Evolutionary conservation across 1,140 invertebrate species (phyloP).

Genomic region (Megalopta genalis): DNA sequence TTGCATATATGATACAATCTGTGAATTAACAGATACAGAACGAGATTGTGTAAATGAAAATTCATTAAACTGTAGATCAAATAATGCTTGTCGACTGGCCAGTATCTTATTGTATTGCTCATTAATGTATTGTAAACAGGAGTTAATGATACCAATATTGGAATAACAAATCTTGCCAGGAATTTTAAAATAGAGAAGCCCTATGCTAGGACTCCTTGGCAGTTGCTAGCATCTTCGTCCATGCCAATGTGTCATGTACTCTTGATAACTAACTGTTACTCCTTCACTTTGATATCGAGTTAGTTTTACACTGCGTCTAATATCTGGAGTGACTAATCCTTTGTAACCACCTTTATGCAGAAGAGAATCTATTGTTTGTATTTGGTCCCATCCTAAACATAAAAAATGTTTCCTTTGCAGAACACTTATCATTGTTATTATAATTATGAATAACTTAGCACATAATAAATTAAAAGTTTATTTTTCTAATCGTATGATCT

Average conservation of each 20-base stretch:
- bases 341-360: constrained; percentile 99
- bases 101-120: constrained; percentile 65
- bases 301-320: constrained; percentile 93
- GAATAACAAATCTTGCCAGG: constrained; percentile 66
- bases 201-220: constrained; percentile 66
- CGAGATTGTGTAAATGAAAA: constrained; percentile 62
- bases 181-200: constrained; percentile 58
- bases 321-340: constrained; percentile 92
- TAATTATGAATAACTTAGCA: not conserved
- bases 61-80: constrained; percentile 62
- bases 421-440: not conserved
- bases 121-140: constrained; percentile 67
- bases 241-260: constrained; percentile 86
- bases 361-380: constrained; percentile 98
- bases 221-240: constrained; percentile 83
- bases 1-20: constrained; percentile 58
- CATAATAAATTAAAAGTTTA: not conserved
- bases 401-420: not conserved
- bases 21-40: constrained; percentile 55
- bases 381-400: constrained; percentile 93
- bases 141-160: constrained; percentile 64
- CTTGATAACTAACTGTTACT: constrained; percentile 90
- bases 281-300: constrained; percentile 97
- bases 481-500: not conserved
- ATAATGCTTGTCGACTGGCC: constrained; percentile 66